phyloP scores from a whole-genome alignment of 2,113 vertebrate genomes.

The Sebastes fasciatus region DNA sequence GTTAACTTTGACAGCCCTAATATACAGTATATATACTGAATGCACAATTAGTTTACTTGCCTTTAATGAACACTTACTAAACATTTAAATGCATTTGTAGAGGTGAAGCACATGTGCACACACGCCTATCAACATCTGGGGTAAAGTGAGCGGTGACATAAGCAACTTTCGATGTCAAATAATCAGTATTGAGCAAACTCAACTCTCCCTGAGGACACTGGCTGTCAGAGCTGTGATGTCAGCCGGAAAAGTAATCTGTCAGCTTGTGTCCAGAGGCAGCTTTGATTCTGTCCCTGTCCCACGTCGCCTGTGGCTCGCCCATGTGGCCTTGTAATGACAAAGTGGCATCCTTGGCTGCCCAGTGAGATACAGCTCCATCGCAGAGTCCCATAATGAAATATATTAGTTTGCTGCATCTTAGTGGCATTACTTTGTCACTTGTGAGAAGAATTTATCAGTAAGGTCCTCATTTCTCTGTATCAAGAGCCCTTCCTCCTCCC shows the following conservation, averaged over 20 bases:
- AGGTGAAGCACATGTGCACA: neutral
- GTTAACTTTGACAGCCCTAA: too few species aligned
- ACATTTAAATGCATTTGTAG: neutral
- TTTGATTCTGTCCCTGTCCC: conserved; percentile 65
- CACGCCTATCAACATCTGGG: conserved; percentile 20
- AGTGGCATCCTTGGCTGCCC: conserved; percentile 76
- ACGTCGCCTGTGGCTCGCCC: conserved; percentile 37
- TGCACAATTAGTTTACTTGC: conserved; percentile 11
- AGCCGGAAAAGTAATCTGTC: conserved; percentile 72
- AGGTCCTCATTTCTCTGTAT: conserved; percentile 71
- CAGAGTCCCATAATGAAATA: conserved; percentile 70
- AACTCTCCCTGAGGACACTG: conserved; percentile 53
- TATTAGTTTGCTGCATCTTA: conserved; percentile 72
- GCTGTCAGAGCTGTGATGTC: conserved; percentile 64
- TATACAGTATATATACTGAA: neutral
- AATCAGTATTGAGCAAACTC: conserved; percentile 56
- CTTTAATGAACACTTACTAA: neutral
- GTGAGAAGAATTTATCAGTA: conserved; percentile 69
- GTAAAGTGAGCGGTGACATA: conserved; percentile 24
- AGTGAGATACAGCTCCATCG: conserved; percentile 77
- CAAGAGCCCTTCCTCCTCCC: conserved; percentile 67
- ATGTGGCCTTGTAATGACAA: conserved; percentile 79
- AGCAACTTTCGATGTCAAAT: conserved; percentile 60
- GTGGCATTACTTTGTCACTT: conserved; percentile 75
- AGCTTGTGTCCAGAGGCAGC: conserved; percentile 56